These are phyloP conservation scores for Lumbricus terrestris DNA, from an alignment of 2,888 invertebrate species.

Conservation along the genomic window DNA sequence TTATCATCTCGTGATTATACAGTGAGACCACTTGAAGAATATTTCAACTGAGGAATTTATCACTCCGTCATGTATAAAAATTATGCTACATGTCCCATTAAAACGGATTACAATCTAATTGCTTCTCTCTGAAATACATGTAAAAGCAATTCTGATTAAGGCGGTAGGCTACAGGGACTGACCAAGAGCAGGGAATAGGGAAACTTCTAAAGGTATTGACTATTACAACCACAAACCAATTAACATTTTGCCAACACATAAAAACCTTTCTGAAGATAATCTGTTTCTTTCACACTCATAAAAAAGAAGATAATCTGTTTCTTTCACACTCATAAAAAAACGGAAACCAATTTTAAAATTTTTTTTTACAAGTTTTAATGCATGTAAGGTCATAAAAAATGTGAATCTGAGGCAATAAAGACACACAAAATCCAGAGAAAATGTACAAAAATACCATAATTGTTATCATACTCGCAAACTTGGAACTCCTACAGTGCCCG, in stretches of 20 bases:
- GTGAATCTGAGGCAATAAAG: not conserved
- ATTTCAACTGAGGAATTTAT: no score
- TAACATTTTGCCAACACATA: not conserved
- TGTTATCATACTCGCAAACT: no score
- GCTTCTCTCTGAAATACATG: not conserved
- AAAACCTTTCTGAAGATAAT: not conserved
- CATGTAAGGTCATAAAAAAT: no score
- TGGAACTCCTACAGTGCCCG: no score
- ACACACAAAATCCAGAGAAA: not conserved
- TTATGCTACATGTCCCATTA: not conserved
- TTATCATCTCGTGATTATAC: no score
- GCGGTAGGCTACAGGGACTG: not conserved
- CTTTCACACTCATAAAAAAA: not conserved
- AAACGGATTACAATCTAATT: not conserved
- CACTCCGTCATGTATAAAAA: no score
- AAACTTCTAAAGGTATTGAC: not conserved
- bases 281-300: not conserved
- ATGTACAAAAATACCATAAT: not conserved
- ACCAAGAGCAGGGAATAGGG: not conserved
- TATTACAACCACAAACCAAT: not conserved
- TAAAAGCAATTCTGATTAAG: not conserved
- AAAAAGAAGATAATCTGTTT: no score
- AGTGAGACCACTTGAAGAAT: no score
- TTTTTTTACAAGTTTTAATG: no score
- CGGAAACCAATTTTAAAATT: not conserved